These are phyloP conservation scores for Hyalella azteca DNA, from an alignment of 2,888 invertebrate species.

Conservation along the genomic window DNA sequence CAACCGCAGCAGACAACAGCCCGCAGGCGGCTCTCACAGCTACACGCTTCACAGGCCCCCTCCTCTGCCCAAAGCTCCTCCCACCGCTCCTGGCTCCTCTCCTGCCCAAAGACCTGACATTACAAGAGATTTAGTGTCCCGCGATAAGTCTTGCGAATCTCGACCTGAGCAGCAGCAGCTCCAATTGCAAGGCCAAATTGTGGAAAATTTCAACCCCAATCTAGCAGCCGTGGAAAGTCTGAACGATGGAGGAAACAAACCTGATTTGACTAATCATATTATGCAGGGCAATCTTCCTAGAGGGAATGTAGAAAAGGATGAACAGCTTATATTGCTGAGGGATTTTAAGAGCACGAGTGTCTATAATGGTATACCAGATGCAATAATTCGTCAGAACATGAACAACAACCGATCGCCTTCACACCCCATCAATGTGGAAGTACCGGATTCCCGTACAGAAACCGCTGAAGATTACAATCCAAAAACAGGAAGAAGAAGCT, in stretches of 20 bases:
- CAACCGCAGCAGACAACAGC: slow-evolving; percentile 11
- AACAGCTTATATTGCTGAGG: not conserved
- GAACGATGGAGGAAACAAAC: slow-evolving; percentile 22
- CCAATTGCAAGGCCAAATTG: slow-evolving; percentile 9
- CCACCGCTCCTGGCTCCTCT: not conserved
- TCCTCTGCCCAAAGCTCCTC: slow-evolving; percentile 33
- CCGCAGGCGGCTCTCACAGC: not conserved
- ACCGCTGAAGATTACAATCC: not conserved
- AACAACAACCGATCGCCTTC: not conserved
- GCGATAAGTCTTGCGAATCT: slow-evolving; percentile 6
- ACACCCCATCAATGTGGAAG: not conserved
- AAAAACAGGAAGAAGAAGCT: slow-evolving; percentile 4
- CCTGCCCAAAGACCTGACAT: slow-evolving; percentile 29
- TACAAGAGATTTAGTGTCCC: slow-evolving; percentile 32
- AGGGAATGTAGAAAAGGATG: not conserved
- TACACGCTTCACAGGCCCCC: slow-evolving; percentile 5
- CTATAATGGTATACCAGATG: not conserved
- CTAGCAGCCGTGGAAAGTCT: not conserved
- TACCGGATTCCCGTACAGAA: not conserved
- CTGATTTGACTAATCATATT: slow-evolving; percentile 17
- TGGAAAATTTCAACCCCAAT: slow-evolving; percentile 8
- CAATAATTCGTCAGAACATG: not conserved
- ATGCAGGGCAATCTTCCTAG: not conserved
- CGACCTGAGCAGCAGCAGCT: not conserved
- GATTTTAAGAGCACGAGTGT: not conserved